Conservation (phyloP, 2,113 vertebrate species). For the Eubucco bourcierii region DNA sequence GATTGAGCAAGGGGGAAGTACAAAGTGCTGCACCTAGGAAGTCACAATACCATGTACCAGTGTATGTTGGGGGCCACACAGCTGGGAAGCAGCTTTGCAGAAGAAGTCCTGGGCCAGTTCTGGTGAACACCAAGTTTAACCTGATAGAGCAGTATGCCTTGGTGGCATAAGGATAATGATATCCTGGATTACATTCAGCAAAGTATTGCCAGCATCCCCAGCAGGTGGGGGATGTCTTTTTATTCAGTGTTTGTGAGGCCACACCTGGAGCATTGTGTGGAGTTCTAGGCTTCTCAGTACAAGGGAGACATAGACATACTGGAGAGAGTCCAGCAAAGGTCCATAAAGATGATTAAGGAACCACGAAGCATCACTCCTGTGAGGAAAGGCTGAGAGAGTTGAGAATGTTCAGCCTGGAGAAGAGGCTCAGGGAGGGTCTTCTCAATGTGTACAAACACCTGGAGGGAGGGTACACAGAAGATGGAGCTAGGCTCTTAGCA, state of each 20-base stretch:
- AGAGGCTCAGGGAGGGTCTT: not conserved
- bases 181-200: not conserved
- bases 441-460: not conserved
- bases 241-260: not conserved
- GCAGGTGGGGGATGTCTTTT: not conserved
- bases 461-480: not conserved
- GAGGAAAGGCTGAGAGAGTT: not conserved
- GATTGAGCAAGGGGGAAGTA: not conserved
- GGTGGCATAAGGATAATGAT: not conserved
- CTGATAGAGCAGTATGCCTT: not conserved
- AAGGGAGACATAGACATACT: not conserved
- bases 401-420: not conserved
- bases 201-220: not conserved
- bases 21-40: not conserved
- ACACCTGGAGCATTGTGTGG: not conserved
- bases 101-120: not conserved
- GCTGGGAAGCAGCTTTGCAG: not conserved
- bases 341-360: not conserved
- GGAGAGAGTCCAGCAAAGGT: not conserved
- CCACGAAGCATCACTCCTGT: not conserved
- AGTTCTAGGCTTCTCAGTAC: not conserved
- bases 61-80: too few relatives aligned
- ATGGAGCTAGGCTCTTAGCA: not conserved
- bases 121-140: not conserved
- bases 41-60: not conserved